Percentiles rank a stretch among this genome's conserved stretches.
Conservation (phyloP, 2,888 invertebrate genomes). For the Parnassius mnemosyne region DNA sequence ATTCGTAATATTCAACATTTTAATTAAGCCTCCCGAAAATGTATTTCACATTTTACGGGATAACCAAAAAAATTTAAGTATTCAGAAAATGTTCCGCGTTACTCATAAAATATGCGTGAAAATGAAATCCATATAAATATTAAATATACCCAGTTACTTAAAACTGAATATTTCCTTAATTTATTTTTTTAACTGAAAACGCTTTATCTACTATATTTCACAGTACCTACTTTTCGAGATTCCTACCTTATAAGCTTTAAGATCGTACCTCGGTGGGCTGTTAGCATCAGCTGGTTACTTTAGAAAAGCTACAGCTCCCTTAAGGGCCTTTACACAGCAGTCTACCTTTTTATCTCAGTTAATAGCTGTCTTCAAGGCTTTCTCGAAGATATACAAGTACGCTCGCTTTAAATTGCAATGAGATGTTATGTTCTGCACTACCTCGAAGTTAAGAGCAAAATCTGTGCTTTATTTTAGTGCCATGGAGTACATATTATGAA, state of each 20-base stretch:
- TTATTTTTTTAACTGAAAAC: too few species aligned
- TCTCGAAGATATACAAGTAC: slow-evolving; percentile 31
- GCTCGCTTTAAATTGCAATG: slow-evolving; percentile 17
- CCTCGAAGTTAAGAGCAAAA: not conserved
- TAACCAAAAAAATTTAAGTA: too few species aligned
- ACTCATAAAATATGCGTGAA: too few species aligned
- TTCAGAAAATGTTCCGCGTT: too few species aligned
- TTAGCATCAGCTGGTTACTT: slow-evolving; percentile 38
- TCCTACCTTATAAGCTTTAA: slow-evolving; percentile 29
- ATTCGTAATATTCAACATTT: too few species aligned
- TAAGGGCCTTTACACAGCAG: slow-evolving; percentile 39
- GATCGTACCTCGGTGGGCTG: slow-evolving; percentile 38
- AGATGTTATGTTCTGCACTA: slow-evolving; percentile 6
- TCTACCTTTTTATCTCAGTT: slow-evolving; percentile 40
- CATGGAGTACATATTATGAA: too few species aligned
- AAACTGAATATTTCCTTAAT: too few species aligned
- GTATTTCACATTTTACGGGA: too few species aligned
- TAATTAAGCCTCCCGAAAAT: too few species aligned
- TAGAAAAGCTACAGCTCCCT: slow-evolving; percentile 40
- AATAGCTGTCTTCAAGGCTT: slow-evolving; percentile 38
- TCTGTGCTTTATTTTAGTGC: not conserved
- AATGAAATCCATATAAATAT: too few species aligned
- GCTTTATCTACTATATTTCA: too few species aligned
- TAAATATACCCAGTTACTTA: too few species aligned
- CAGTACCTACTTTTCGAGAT: slow-evolving; percentile 18